These are phyloP conservation scores for Deladenus siricidicola DNA, from an alignment of 2,888 invertebrate genomes.

Conservation along the genomic window DNA sequence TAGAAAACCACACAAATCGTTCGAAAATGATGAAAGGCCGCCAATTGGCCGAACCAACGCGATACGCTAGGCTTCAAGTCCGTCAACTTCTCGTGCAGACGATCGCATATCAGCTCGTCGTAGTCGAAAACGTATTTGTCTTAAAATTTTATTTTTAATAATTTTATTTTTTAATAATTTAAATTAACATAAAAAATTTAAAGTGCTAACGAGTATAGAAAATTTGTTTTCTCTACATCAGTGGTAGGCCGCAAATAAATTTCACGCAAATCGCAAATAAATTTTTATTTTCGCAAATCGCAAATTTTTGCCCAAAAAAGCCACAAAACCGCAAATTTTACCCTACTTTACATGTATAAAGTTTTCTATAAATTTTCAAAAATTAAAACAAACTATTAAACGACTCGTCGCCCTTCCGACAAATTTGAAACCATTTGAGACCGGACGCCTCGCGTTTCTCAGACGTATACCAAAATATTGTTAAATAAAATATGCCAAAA, in stretches of 20 bases:
- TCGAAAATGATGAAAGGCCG: conserved; percentile 29
- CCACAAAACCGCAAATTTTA: no score
- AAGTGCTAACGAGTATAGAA: background rate
- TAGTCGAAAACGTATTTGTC: conserved; percentile 33
- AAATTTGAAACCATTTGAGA: conserved; percentile 50
- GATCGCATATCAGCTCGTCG: conserved; percentile 23
- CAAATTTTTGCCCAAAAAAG: no score
- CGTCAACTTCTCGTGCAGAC: conserved; percentile 46
- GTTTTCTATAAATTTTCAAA: background rate
- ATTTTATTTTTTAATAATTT: no score
- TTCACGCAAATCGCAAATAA: no score
- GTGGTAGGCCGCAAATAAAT: no score
- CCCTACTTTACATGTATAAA: background rate
- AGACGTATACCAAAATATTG: conserved; percentile 39
- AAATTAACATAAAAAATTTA: background rate
- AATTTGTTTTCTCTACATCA: background rate
- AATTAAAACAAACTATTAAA: conserved; percentile 45
- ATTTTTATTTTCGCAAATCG: no score
- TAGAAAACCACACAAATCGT: conserved; percentile 32
- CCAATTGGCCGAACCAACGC: conserved; percentile 32
- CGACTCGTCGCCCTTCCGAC: conserved; percentile 44
- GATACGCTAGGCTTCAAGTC: conserved; percentile 38
- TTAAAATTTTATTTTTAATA: conserved; percentile 4
- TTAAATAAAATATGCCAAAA: conserved; percentile 37
- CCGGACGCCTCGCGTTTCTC: conserved; percentile 45